Conservation (phyloP, 2,113 vertebrate species). For the Crotophaga sulcirostris region DNA sequence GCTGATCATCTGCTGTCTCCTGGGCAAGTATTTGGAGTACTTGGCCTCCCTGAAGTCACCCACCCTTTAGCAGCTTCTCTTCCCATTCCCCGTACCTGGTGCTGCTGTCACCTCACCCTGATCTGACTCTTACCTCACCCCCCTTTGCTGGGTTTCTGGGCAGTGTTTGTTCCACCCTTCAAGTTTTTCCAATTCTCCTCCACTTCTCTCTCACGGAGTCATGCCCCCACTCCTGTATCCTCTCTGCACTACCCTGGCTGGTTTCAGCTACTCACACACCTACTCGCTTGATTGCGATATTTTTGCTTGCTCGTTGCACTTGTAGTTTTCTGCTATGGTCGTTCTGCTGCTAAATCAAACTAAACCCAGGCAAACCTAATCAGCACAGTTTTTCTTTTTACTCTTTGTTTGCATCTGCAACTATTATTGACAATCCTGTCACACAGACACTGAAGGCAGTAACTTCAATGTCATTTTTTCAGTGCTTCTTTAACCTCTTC, state of each 20-base stretch:
- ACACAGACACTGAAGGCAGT: not conserved
- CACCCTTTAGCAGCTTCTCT: not conserved
- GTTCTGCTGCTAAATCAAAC: not conserved
- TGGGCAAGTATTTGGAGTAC: not conserved
- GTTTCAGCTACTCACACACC: not conserved
- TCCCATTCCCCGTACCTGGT: fast-evolving
- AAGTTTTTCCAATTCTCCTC: not conserved
- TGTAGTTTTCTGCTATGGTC: not conserved
- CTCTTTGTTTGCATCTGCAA: not conserved
- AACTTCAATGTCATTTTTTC: not conserved
- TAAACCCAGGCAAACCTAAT: not conserved
- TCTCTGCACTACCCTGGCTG: not conserved
- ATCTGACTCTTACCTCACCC: not conserved
- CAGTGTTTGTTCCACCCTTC: not conserved
- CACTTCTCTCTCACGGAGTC: not conserved
- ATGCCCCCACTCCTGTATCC: not conserved
- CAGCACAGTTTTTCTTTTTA: not conserved
- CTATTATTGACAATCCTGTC: not conserved
- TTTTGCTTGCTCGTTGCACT: not conserved
- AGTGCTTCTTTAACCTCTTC: not conserved
- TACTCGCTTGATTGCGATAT: not conserved
- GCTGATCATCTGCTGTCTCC: not conserved
- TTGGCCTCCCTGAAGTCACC: not conserved
- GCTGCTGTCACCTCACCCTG: not conserved
- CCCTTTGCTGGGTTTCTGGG: not conserved